These are phyloP conservation scores for Aulostomus chinensis DNA, from an alignment of 2,797 vertebrate species.

Conservation along the genomic window DNA sequence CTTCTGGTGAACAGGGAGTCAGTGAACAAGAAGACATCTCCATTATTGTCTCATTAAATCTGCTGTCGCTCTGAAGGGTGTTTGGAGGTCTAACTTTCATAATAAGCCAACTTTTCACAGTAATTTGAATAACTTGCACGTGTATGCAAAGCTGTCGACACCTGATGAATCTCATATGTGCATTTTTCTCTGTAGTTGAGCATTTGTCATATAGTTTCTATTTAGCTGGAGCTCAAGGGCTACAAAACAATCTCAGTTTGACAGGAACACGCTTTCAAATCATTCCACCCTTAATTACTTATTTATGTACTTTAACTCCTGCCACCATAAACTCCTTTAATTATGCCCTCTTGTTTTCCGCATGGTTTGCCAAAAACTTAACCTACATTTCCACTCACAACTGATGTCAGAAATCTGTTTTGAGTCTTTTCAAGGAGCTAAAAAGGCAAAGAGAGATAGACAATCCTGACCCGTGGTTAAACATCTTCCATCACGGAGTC, in stretches of 20 bases:
- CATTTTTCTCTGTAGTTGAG: constrained; percentile 18
- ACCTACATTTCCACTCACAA: constrained; percentile 38
- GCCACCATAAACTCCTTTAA: constrained; percentile 47
- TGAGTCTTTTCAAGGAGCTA: constrained; percentile 17
- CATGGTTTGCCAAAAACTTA: constrained; percentile 51
- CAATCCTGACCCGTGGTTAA: constrained; percentile 41
- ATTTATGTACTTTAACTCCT: constrained; percentile 52
- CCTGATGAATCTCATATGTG: constrained; percentile 27
- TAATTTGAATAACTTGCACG: constrained; percentile 44
- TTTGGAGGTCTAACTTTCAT: constrained; percentile 61
- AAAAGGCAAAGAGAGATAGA: constrained; percentile 20
- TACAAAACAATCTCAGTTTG: constrained; percentile 16
- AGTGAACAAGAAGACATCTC: constrained; percentile 48
- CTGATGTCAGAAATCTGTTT: constrained; percentile 43
- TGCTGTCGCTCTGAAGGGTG: constrained; percentile 52
- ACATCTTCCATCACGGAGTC: constrained; percentile 59
- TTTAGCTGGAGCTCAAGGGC: constrained; percentile 13
- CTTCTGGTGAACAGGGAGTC: constrained; percentile 34
- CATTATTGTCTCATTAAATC: constrained; percentile 71
- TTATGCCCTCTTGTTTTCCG: constrained; percentile 62
- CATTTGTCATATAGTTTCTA: constrained; percentile 23
- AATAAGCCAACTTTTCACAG: constrained; percentile 45
- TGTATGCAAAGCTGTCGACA: constrained; percentile 34
- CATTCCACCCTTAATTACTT: constrained; percentile 55
- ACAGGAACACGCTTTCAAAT: constrained; percentile 46